Base-by-base conservation (phyloP, 1,140 invertebrate species). In the Monomorium pharaonis region DNA sequence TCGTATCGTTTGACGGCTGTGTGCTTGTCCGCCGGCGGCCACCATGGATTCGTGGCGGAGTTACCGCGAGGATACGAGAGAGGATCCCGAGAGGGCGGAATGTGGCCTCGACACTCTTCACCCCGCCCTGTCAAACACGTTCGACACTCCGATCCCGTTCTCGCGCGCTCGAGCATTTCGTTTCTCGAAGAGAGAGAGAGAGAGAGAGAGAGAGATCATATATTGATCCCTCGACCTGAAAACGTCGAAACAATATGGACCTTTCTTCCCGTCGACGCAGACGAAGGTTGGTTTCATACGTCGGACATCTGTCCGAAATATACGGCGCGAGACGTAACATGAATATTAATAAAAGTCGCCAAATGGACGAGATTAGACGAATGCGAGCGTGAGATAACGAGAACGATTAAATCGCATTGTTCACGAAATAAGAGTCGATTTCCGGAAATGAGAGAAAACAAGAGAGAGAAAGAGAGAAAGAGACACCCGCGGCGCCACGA, bases 61-160 rank as follows among this genome's bases (percentile, higher is more conserved):
- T 85, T 88, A 88, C 56, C 51, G 75, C 80, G 80, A n/a, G n/a
- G 42, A 80, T 76, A 88, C 63, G 51, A 47, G 51, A 80, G 69
- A 88, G 84, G 88, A 88, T 81, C 70, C 85, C 84, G 30, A 69
- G 87, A 86, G 86, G 90, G 89, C 89, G 89, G 65, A 90, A 84
- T 84, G 86, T 85, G 85, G 76, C 85, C 76, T 51, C 69, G 77
- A 86, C 81, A 51, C 56, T 87, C 54, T 90, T 76, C 88, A 86
- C 86, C 91, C 91, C 60, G 84, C 81, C 70, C 85, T 92, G 89
- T 85, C 90, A 91, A 92, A 91, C 88, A 91, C 37, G 78, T 91
- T 91, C 87, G 86, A 91, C 90, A 84, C 88, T 69, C 81, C 56
- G 33, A 72, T 76, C 75, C 51, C 76, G 62, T 72, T 74, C n/a